Percentiles rank a stretch among this genome's conserved stretches.
These are phyloP conservation scores for Nyctibius bracteatus DNA, from an alignment of 2,113 vertebrate genomes.

Conservation along the genomic window DNA sequence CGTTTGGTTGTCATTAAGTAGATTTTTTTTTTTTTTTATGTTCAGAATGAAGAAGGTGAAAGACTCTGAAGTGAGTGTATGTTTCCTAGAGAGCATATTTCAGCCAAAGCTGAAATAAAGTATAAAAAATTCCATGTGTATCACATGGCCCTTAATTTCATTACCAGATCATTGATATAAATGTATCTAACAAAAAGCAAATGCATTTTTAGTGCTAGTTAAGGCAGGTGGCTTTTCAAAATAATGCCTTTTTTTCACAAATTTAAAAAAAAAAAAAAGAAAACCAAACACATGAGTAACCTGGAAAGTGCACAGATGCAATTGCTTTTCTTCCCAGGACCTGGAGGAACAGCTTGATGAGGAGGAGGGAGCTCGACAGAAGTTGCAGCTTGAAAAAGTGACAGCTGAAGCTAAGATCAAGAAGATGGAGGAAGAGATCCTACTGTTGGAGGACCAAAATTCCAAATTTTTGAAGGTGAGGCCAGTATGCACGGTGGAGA, in stretches of 20 bases:
- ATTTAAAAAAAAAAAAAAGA: neutral
- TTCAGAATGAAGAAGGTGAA: neutral
- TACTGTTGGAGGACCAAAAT: conserved; percentile 95
- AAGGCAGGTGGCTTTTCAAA: neutral
- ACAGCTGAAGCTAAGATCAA: conserved; percentile 97
- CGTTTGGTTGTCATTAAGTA: neutral
- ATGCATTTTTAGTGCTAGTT: neutral
- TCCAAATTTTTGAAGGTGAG: conserved; percentile 94
- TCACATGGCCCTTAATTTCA: neutral
- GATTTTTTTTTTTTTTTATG: neutral
- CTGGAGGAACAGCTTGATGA: conserved; percentile 96
- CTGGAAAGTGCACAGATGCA: neutral
- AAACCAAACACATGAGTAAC: neutral
- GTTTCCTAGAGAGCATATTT: neutral
- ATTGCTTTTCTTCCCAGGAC: conserved; percentile 73
- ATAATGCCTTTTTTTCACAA: neutral
- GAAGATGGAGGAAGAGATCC: conserved; percentile 97
- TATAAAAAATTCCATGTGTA: neutral
- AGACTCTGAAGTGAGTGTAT: neutral
- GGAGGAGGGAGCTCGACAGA: conserved; percentile 95
- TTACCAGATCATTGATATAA: neutral
- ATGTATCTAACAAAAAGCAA: neutral
- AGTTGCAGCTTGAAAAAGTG: conserved; percentile 96
- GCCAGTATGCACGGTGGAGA: neutral
- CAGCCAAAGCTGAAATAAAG: neutral